Conservation (phyloP, 2,888 invertebrate genomes). For the Tupiocoris notatus region DNA sequence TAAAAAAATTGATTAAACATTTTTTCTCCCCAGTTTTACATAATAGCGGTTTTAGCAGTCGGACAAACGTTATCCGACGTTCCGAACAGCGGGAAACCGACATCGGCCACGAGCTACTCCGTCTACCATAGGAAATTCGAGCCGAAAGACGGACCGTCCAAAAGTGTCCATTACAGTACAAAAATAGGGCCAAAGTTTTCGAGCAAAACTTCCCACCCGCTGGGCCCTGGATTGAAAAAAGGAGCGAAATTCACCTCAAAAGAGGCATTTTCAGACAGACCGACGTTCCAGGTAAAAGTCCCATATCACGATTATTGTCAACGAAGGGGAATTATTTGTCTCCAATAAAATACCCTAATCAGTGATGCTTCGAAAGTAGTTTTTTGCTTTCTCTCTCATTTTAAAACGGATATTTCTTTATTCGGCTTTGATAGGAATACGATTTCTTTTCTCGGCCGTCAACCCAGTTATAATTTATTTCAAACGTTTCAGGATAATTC, state of each 20-base stretch:
- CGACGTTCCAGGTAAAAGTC: neutral
- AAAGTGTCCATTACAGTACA: conserved; percentile 19
- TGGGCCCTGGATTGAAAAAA: neutral
- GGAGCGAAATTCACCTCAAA: neutral
- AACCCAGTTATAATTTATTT: too few relatives aligned
- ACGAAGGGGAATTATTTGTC: too few relatives aligned
- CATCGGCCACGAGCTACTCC: conserved; percentile 26
- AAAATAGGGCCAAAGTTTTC: conserved; percentile 10
- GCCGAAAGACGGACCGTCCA: conserved; percentile 13
- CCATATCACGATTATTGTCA: too few relatives aligned
- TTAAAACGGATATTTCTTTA: too few relatives aligned
- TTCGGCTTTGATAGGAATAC: too few relatives aligned
- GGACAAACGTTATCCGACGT: neutral
- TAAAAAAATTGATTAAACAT: too few relatives aligned
- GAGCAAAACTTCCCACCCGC: neutral
- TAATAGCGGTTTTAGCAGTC: neutral
- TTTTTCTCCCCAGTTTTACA: conserved; percentile 1
- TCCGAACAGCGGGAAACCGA: conserved; percentile 9
- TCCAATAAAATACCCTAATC: too few relatives aligned
- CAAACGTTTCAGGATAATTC: neutral
- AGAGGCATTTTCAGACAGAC: neutral
- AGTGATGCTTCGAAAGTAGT: too few relatives aligned
- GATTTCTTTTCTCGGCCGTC: too few relatives aligned
- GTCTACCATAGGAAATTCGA: conserved; percentile 37
- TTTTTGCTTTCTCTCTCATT: too few relatives aligned